Base-by-base conservation (phyloP, 2,113 vertebrate species). In the Gymnogyps californianus region DNA sequence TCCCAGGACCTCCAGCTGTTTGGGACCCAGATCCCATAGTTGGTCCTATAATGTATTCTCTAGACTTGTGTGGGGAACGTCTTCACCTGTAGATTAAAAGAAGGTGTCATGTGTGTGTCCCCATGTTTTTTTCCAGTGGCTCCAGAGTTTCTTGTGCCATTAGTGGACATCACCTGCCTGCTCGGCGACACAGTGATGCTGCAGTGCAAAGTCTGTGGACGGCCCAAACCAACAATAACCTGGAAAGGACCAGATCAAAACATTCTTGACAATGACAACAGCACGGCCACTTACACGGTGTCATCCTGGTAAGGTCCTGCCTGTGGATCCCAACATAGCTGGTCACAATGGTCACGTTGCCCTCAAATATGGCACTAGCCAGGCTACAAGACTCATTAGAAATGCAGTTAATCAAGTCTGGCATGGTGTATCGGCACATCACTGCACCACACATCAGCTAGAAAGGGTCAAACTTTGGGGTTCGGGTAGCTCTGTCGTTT, bases 221-320 rank as follows among this genome's bases (percentile, higher is more conserved):
- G 99, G 42, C 99, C 99, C 8, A 99, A 99, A 97, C 99, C 99
- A 77, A 98, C 95, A 1, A 93, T 99, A 87, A 99, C 98, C 71
- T 99, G 99, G 98, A 99, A 99, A 93, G 99, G 99, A 55, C 99
- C 99, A 0, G 99, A 99, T 95, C 99, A 99, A 96, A 99, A 97
- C 94, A 98, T 99, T 26, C 98, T 99, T 22, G 98, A 99, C 97
- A 99, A 98, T 52, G 99, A 99, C 98, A 99, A 97, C 95, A 98
- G 98, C 97, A 98, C 98, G 0, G 97, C 98, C 89, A 95, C 97
- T 12, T 98, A 98, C 93, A 96, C 97, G 0, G 76, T 98, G 89
- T 97, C 98, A 71, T 98, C 98, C 89, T 98, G 98, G 98, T 98
- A 97, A 95, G 91, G 16, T 59, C 22, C 28, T 28, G 5, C 62